Conservation (phyloP, 1,140 invertebrate genomes). For the Drosophila nannoptera region DNA sequence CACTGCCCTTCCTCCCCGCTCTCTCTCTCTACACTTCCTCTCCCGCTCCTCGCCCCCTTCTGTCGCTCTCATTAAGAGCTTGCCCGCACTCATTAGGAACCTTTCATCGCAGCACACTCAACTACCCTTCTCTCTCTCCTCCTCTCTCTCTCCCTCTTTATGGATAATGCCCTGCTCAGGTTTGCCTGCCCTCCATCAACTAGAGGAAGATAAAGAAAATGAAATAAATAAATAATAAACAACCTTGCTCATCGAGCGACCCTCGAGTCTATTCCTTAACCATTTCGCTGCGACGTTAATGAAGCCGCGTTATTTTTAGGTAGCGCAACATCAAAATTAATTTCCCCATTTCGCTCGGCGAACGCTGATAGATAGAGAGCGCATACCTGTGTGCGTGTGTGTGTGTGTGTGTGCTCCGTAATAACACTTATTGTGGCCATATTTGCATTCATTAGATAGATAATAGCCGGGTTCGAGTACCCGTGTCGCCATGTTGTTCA, state of each 20-base stretch:
- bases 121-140: too few relatives aligned
- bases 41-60: too few relatives aligned
- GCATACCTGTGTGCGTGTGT: background rate
- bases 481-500: background rate
- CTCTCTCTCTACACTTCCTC: too few relatives aligned
- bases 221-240: too few relatives aligned
- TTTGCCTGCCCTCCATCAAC: too few relatives aligned
- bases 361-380: background rate
- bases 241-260: background rate
- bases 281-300: slow-evolving; percentile 30
- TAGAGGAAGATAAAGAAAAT: too few relatives aligned
- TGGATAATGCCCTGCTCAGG: too few relatives aligned
- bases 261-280: background rate
- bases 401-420: slow-evolving; percentile 19
- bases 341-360: slow-evolving; percentile 33
- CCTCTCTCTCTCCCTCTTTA: too few relatives aligned
- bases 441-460: slow-evolving; percentile 48
- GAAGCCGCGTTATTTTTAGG: slow-evolving; percentile 44
- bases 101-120: too few relatives aligned
- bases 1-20: too few relatives aligned
- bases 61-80: too few relatives aligned
- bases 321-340: slow-evolving; percentile 46
- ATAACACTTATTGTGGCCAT: slow-evolving; percentile 46
- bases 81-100: too few relatives aligned
- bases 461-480: slow-evolving; percentile 24